A percentile compares a stretch with the other conserved stretches of the same genome.
Conservation (phyloP, 2,113 vertebrate genomes). For the Pseudopodoces humilis region DNA sequence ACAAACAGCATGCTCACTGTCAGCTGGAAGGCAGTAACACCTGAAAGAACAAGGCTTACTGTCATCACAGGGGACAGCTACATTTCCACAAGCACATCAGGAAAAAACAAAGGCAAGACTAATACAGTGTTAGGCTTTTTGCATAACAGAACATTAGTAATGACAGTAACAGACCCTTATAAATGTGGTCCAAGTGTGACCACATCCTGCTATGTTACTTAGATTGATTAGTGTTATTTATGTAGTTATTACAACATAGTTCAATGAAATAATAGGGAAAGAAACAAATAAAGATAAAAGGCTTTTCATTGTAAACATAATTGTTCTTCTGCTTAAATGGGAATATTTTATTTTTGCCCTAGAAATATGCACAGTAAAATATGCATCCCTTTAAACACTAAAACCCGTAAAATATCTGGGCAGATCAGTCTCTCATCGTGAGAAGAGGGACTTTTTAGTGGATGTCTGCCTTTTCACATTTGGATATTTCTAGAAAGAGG, state of each 20-base stretch:
- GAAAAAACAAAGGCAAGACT: neutral
- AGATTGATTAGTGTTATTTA: neutral
- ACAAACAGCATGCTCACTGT: neutral
- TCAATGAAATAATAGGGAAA: neutral
- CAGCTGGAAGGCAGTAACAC: neutral
- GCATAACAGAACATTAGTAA: neutral
- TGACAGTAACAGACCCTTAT: neutral
- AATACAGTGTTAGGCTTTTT: neutral
- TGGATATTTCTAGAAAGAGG: neutral
- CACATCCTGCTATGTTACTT: neutral
- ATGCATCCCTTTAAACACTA: neutral
- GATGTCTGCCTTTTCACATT: neutral
- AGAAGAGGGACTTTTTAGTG: neutral
- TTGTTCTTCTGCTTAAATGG: neutral
- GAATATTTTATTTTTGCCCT: fast-evolving
- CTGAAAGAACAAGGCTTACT: neutral
- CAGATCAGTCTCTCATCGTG: neutral
- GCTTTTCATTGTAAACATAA: neutral
- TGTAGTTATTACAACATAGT: neutral
- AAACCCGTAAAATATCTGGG: neutral
- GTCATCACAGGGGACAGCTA: neutral
- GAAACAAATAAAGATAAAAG: neutral
- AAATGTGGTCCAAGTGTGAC: neutral
- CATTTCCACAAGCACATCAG: neutral
- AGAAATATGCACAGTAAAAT: neutral